Base-by-base conservation (phyloP, 2,888 invertebrate genomes). In the Ceratothoa steindachneri region DNA sequence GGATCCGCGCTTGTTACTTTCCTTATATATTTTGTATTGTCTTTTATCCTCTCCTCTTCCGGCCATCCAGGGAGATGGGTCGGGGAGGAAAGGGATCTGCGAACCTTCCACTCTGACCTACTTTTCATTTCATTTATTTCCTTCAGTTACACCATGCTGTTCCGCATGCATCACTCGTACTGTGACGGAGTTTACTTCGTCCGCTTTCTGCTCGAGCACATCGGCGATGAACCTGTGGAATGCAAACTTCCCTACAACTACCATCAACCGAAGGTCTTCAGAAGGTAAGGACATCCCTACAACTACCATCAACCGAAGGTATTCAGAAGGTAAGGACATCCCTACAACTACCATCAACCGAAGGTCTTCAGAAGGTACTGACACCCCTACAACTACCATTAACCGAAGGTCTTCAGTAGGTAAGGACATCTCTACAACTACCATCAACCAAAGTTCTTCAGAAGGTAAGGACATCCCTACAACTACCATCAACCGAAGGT, bases 281-380 rank as follows among this genome's bases (percentile, higher is more conserved):
- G 19, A 24, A 60, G 60, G 60, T 60, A 24, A 60, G 2, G n/a
- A 24, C 60, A 22, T 22, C 60, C 60, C 12, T 60, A 60, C 60
- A 60, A 60, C 60, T 60, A 60, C 24, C 60, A 60, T 60, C 60
- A 60, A 60, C 60, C 60, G 27, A 60, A 60, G 22, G 52, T 51
- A 51, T 19, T 51, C 1, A 51, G 19, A 24, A 60, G 60, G 60
- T 60, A 24, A 60, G 2, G n/a, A 24, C 60, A 22, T 22, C 60
- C 60, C 12, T 60, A 60, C 60, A 60, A 60, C 60, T 60, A 60
- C 24, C 60, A 60, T 60, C 60, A 60, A 60, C 60, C 60, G 27
- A 60, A 60, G 22, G 52, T 51, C 15, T 19, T 51, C 1, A 51
- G 19, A 24, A 60, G 60, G 60, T 60, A 24, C n/a, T 1, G n/a